A percentile compares a stretch with the other conserved stretches of the same genome.
Evolutionary conservation across 2,888 invertebrate species (phyloP).

Genomic region (Lithosia quadra): DNA sequence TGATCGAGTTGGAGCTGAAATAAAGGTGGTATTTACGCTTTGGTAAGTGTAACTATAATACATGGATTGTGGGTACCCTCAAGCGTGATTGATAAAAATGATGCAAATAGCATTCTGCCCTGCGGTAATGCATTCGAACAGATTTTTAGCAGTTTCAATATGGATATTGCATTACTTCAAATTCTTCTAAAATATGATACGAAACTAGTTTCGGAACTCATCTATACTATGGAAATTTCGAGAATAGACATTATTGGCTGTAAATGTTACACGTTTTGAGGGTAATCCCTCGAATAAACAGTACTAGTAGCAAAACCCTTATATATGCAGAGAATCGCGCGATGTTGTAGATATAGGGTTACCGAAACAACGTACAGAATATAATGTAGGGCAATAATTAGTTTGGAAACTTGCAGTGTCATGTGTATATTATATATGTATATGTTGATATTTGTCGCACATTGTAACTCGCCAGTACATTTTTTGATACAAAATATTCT

Average conservation of each 20-base stretch:
- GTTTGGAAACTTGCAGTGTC: not conserved
- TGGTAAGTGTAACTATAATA: constrained; percentile 61
- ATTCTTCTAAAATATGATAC: not conserved
- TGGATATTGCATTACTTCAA: not conserved
- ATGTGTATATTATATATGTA: constrained; percentile 13
- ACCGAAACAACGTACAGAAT: constrained; percentile 10
- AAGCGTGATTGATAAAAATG: constrained; percentile 25
- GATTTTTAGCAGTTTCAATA: not conserved
- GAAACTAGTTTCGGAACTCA: not conserved
- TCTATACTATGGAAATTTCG: not conserved
- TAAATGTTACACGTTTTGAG: constrained; percentile 39
- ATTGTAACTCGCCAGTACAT: not conserved
- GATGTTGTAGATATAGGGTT: constrained; percentile 14
- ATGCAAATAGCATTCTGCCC: not conserved
- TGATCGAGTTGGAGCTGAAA: constrained; percentile 47
- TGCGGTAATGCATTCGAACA: not conserved
- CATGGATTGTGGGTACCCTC: constrained; percentile 43
- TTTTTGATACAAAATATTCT: not conserved
- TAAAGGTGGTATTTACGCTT: constrained; percentile 60
- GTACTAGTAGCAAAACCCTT: constrained; percentile 6
- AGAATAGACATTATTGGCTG: not conserved
- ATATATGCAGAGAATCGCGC: not conserved
- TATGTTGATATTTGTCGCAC: constrained; percentile 4
- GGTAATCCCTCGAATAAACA: constrained; percentile 34
- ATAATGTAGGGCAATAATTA: constrained; percentile 8